Evolutionary conservation across 2,113 vertebrate species (phyloP).

Genomic region (Echinops telfairi): DNA sequence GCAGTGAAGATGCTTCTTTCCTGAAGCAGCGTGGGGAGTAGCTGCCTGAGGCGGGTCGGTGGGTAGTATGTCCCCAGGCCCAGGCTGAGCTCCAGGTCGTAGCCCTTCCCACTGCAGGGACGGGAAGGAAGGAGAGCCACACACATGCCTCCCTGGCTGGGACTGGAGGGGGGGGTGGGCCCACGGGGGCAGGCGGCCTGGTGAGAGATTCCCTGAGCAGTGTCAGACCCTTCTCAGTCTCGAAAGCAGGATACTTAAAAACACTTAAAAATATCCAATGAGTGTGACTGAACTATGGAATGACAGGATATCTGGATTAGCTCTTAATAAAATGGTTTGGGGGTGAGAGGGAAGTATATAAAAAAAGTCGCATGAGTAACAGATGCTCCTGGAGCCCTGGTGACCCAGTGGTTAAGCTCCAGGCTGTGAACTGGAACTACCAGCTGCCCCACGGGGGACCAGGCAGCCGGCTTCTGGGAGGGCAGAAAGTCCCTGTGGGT

Average conservation of each 20-base stretch:
- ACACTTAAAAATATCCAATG: not conserved
- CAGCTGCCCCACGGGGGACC: not conserved
- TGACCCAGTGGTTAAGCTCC: not conserved
- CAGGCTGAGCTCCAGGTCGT: slow-evolving; percentile 77
- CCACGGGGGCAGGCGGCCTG: no score
- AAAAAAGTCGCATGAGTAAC: not conserved
- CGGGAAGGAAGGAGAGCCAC: not conserved
- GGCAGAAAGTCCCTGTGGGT: not conserved
- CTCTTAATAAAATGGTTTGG: no score
- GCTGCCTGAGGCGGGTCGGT: slow-evolving; percentile 79
- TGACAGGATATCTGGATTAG: no score
- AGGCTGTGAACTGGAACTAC: not conserved
- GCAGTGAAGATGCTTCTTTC: slow-evolving; percentile 61
- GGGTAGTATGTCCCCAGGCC: slow-evolving; percentile 77
- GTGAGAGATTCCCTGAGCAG: not conserved
- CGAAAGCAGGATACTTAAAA: not conserved
- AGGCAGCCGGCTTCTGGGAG: no score
- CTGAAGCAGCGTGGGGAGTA: slow-evolving; percentile 77
- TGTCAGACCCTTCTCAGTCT: not conserved
- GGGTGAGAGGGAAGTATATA: no score
- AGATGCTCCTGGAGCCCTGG: not conserved
- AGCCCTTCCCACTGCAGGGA: slow-evolving; percentile 62
- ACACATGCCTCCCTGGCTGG: not conserved
- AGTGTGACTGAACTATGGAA: not conserved
- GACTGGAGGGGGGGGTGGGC: not conserved